Evolutionary conservation across 2,888 invertebrate species (phyloP).

Genomic region (Chirona hameri): DNA sequence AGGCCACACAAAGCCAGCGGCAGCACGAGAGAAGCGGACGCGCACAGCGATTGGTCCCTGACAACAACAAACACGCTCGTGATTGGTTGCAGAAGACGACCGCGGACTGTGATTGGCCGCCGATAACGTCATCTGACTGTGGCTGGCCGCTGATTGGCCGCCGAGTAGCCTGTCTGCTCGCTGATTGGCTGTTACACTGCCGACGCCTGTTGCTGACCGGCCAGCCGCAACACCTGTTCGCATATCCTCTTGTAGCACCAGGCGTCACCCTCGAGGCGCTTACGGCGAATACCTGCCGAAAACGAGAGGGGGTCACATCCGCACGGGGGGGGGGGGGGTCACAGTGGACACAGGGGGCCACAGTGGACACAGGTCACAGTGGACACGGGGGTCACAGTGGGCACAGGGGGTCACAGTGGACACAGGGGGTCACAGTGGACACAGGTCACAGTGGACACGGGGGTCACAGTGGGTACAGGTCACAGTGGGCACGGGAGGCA

Average conservation of each 20-base stretch:
- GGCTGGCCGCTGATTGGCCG: not conserved
- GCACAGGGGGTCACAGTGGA: too few relatives aligned
- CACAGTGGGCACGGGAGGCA: too few relatives aligned
- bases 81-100: not conserved
- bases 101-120: not conserved
- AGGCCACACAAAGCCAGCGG: too few relatives aligned
- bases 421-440: too few relatives aligned
- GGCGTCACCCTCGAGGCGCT: constrained; percentile 13
- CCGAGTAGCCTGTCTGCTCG: not conserved
- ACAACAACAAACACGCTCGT: not conserved
- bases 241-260: constrained; percentile 29
- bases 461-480: too few relatives aligned
- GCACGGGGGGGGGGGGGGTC: not conserved
- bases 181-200: not conserved
- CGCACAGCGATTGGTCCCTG: not conserved
- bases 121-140: not conserved
- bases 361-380: too few relatives aligned
- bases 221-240: not conserved
- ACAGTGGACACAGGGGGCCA: too few relatives aligned
- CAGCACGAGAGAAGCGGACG: too few relatives aligned
- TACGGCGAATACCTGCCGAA: constrained; percentile 1
- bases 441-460: too few relatives aligned
- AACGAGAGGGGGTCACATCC: too few relatives aligned
- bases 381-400: too few relatives aligned
- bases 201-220: not conserved